phyloP scores from a whole-genome alignment of 2,888 invertebrate species.

The Spialia ferax region DNA sequence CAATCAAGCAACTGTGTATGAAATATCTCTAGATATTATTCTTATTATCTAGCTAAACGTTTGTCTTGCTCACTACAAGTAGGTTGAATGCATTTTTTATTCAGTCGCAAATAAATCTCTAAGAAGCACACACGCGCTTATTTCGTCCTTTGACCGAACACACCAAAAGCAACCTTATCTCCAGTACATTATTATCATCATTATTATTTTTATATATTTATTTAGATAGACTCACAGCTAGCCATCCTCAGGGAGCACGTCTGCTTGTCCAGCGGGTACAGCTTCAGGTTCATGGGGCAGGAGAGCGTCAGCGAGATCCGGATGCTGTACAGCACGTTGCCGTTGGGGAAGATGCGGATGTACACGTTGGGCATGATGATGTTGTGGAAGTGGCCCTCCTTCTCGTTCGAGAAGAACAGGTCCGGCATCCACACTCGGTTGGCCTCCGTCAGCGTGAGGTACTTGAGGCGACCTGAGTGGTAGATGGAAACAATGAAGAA shows the following conservation, averaged over 20 bases:
- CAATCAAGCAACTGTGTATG: too few species aligned
- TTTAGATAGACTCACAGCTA: slow-evolving; percentile 94
- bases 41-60: background rate
- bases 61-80: background rate
- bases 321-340: slow-evolving; percentile 98
- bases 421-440: slow-evolving; percentile 99
- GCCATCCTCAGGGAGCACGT: slow-evolving; percentile 98
- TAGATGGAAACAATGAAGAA: too few species aligned
- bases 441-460: slow-evolving; percentile 97
- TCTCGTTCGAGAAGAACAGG: slow-evolving; percentile 99
- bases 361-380: slow-evolving; percentile 99
- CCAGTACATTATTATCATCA: background rate
- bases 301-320: slow-evolving; percentile 98
- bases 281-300: slow-evolving; percentile 98
- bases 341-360: slow-evolving; percentile 98
- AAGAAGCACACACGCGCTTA: background rate
- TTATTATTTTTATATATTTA: background rate
- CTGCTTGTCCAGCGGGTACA: slow-evolving; percentile 98
- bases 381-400: slow-evolving; percentile 98
- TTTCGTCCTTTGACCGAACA: background rate
- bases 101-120: background rate
- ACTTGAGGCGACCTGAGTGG: slow-evolving; percentile 93
- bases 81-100: background rate
- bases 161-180: background rate
- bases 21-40: too few species aligned